These are phyloP conservation scores for Triops longicaudatus DNA, from an alignment of 1,140 invertebrate species.

Conservation along the genomic window DNA sequence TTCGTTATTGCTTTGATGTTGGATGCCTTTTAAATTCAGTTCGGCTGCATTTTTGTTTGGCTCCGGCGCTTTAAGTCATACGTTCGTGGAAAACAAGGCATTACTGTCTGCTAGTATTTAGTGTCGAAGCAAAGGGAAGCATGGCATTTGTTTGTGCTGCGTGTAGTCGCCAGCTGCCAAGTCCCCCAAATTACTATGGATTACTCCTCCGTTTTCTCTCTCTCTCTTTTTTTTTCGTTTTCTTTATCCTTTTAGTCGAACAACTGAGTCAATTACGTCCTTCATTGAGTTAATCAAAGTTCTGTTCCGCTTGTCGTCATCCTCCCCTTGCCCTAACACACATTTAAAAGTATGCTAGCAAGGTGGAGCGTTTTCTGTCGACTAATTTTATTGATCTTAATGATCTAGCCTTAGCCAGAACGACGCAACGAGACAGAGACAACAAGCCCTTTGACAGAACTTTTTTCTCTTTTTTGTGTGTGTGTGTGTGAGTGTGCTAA, in stretches of 20 bases:
- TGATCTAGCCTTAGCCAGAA: neutral
- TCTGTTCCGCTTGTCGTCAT: neutral
- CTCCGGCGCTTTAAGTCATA: neutral
- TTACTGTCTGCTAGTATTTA: neutral
- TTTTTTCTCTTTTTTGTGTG: too few relatives aligned
- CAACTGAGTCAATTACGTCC: neutral
- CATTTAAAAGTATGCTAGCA: neutral
- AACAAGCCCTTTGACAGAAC: neutral
- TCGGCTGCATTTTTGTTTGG: neutral
- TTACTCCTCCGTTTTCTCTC: neutral
- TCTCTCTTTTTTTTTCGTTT: neutral
- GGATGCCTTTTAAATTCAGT: neutral
- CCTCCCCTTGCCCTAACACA: neutral
- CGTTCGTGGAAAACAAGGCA: neutral
- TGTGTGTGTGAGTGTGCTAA: too few relatives aligned
- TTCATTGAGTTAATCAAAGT: conserved; percentile 1
- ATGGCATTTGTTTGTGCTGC: neutral
- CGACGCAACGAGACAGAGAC: neutral
- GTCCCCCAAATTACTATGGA: neutral
- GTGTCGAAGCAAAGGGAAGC: neutral
- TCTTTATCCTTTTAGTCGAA: neutral
- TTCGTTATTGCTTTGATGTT: too few relatives aligned
- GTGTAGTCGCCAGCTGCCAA: neutral
- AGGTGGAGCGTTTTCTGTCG: neutral
- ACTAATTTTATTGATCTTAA: conserved; percentile 3